A percentile compares a stretch with the other conserved stretches of the same genome.
phyloP scores from a whole-genome alignment of 2,888 invertebrate genomes.

The Cosmopolites sordidus region DNA sequence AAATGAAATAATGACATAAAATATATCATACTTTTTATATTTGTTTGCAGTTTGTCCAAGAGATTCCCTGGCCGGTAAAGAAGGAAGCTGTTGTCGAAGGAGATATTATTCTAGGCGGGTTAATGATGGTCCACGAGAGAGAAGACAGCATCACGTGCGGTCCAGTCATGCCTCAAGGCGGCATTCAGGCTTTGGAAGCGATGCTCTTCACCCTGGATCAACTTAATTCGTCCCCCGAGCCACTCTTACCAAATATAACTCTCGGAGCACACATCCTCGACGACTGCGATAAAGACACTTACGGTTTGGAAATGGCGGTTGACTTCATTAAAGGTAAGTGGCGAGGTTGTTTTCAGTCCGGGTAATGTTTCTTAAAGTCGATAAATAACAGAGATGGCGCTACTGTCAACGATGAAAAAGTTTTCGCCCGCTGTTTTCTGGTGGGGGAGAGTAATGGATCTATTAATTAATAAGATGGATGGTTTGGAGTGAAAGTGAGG shows the following conservation, averaged over 20 bases:
- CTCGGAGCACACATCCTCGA: slow-evolving; percentile 87
- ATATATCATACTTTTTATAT: neutral
- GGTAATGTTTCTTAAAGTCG: too few relatives aligned
- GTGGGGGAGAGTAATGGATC: too few relatives aligned
- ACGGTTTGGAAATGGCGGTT: slow-evolving; percentile 91
- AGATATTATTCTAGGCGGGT: slow-evolving; percentile 80
- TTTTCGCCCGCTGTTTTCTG: too few relatives aligned
- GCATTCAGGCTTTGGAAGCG: slow-evolving; percentile 81
- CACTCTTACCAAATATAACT: slow-evolving; percentile 72
- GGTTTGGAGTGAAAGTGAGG: too few relatives aligned
- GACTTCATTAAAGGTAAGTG: slow-evolving; percentile 89
- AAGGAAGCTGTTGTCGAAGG: slow-evolving; percentile 83
- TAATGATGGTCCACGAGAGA: slow-evolving; percentile 94
- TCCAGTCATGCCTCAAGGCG: slow-evolving; percentile 91
- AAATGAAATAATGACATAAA: too few relatives aligned
- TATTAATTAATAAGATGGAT: too few relatives aligned
- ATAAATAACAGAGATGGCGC: too few relatives aligned
- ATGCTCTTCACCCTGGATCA: slow-evolving; percentile 88
- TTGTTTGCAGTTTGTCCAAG: slow-evolving; percentile 25
- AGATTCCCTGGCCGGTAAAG: slow-evolving; percentile 71
- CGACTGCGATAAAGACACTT: slow-evolving; percentile 94
- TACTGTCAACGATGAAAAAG: too few relatives aligned
- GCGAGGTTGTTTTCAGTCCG: too few relatives aligned
- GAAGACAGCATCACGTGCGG: slow-evolving; percentile 86
- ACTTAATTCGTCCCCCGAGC: slow-evolving; percentile 61